Conservation (phyloP, 2,113 vertebrate species). For the Oncorhynchus gorbuscha region DNA sequence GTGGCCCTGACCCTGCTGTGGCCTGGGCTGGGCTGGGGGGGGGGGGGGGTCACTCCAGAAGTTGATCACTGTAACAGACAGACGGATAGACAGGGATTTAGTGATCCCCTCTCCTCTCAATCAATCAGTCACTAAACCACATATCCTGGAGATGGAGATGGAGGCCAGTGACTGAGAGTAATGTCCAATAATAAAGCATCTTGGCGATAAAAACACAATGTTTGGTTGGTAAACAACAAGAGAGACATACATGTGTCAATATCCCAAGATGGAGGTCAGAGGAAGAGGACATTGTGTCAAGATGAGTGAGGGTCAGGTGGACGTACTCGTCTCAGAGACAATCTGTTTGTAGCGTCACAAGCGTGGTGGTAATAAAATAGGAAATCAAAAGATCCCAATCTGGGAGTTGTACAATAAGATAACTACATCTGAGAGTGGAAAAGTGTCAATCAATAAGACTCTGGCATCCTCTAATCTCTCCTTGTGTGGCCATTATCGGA, state of each 20-base stretch:
- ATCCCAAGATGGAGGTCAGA: background rate
- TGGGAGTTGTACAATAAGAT: slow-evolving; percentile 40
- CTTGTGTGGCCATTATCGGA: slow-evolving; percentile 15
- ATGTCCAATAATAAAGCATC: too few species aligned
- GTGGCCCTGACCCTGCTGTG: background rate
- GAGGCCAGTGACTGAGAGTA: too few species aligned
- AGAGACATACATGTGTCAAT: background rate
- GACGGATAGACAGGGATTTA: background rate
- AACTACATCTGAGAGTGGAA: background rate
- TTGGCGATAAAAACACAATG: background rate
- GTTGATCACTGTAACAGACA: background rate
- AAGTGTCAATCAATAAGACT: slow-evolving; percentile 29
- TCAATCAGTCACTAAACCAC: slow-evolving; percentile 6
- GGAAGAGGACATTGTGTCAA: background rate
- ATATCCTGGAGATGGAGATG: background rate
- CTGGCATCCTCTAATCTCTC: slow-evolving; percentile 21
- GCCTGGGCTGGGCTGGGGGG: slow-evolving; percentile 24
- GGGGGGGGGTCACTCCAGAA: background rate
- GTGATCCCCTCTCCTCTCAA: background rate
- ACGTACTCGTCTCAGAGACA: background rate
- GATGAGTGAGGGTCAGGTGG: background rate
- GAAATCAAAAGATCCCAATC: slow-evolving; percentile 61
- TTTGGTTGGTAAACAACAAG: background rate
- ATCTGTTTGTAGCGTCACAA: background rate
- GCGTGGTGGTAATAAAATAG: slow-evolving; percentile 37